Evolutionary conservation across 1,140 invertebrate species (phyloP).

Genomic region (Leptinotarsa defecta): DNA sequence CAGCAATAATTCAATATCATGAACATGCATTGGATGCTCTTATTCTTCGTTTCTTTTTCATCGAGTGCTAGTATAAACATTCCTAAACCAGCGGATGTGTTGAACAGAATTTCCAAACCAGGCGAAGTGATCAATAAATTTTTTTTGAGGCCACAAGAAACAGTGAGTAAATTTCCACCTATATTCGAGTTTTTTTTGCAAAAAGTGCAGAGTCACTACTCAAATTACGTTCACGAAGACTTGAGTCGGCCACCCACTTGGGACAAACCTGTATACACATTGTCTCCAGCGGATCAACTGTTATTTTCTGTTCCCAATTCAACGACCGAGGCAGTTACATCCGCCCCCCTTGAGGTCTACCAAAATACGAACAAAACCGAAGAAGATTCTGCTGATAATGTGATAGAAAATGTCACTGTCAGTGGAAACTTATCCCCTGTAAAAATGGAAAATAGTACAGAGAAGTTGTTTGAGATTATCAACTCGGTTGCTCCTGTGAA

Average conservation of each 20-base stretch:
- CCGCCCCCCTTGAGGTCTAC: slow-evolving; percentile 2
- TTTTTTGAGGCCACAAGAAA: slow-evolving; percentile 35
- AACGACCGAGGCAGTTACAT: slow-evolving; percentile 11
- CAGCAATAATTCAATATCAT: not conserved
- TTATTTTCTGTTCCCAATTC: slow-evolving; percentile 27
- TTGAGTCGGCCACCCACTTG: slow-evolving; percentile 55
- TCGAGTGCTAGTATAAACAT: not conserved
- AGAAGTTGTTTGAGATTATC: slow-evolving; percentile 19
- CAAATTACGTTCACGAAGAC: slow-evolving; percentile 61
- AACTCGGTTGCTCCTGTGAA: not conserved
- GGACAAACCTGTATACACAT: slow-evolving; percentile 49
- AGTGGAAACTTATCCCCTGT: not conserved
- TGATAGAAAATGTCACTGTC: not conserved
- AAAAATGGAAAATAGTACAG: not conserved
- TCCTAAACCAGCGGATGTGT: not conserved
- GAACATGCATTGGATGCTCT: not conserved
- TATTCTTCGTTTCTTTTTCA: not conserved
- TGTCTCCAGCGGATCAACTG: slow-evolving; percentile 42
- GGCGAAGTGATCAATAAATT: slow-evolving; percentile 22
- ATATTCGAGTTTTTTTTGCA: slow-evolving; percentile 66
- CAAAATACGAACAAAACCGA: not conserved
- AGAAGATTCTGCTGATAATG: not conserved
- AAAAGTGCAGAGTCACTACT: slow-evolving; percentile 65
- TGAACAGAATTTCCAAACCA: slow-evolving; percentile 7
- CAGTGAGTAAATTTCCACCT: slow-evolving; percentile 63